Evolutionary conservation across 1,140 invertebrate genomes (phyloP).

Genomic region (Bombus picipes): DNA sequence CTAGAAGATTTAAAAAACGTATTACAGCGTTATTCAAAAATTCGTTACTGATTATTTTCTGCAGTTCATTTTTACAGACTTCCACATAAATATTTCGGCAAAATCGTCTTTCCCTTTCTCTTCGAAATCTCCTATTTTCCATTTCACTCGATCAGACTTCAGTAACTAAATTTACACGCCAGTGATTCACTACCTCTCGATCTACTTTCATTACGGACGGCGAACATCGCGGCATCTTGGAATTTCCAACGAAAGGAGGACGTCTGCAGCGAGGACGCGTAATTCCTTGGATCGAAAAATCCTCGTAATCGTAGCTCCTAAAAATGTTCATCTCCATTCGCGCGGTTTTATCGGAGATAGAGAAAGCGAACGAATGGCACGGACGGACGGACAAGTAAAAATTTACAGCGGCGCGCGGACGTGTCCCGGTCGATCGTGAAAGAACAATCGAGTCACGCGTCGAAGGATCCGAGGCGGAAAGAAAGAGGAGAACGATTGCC

Average conservation of each 20-base stretch:
- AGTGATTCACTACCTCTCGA: no score
- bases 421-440: conserved; percentile 39
- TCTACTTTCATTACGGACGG: background rate
- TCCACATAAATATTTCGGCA: no score
- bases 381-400: conserved; percentile 37
- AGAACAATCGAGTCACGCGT: conserved; percentile 64
- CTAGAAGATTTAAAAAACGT: no score
- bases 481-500: conserved; percentile 53
- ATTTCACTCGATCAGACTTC: no score
- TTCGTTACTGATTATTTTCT: no score
- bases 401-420: conserved; percentile 35
- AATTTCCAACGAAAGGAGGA: background rate
- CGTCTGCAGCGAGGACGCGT: background rate
- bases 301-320: background rate
- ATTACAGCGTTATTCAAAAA: no score
- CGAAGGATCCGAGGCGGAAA: conserved; percentile 32
- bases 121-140: no score
- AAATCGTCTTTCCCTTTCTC: no score
- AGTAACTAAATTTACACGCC: no score
- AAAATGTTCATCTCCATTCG: conserved; percentile 5
- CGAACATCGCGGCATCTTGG: background rate
- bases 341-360: background rate
- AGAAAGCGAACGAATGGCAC: background rate
- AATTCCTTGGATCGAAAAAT: background rate
- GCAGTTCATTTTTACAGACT: no score